Evolutionary conservation across 2,888 invertebrate genomes (phyloP).

Genomic region (Bedellia somnulentella): DNA sequence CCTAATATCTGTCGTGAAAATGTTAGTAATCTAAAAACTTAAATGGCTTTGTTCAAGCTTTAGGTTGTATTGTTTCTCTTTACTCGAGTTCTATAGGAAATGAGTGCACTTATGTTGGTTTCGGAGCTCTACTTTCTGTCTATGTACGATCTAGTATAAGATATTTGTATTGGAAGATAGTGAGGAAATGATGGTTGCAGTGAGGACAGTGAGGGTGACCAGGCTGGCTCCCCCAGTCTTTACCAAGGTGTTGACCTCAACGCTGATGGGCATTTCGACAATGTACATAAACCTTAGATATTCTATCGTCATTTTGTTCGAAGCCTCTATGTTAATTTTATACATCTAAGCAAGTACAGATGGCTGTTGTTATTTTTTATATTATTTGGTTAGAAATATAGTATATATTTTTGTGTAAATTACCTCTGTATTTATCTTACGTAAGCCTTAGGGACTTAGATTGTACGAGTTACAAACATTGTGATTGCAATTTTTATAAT

Average conservation of each 20-base stretch:
- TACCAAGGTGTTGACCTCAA: constrained; percentile 24
- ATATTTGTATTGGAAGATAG: no score
- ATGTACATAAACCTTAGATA: constrained; percentile 57
- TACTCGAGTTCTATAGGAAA: no score
- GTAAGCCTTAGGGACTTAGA: constrained; percentile 55
- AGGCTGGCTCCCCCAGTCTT: constrained; percentile 46
- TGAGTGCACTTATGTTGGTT: no score
- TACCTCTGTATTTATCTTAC: constrained; percentile 59
- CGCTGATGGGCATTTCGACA: constrained; percentile 33
- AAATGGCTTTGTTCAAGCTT: no score
- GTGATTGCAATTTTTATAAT: constrained; percentile 48
- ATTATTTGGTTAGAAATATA: constrained; percentile 61
- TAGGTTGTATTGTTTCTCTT: no score
- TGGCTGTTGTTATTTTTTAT: constrained; percentile 62
- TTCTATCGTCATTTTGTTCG: constrained; percentile 57
- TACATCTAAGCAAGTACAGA: constrained; percentile 62
- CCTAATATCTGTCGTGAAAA: no score
- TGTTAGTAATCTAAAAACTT: no score
- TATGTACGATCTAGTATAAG: no score
- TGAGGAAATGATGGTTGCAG: no score
- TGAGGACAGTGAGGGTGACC: constrained; percentile 42
- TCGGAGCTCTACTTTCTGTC: no score
- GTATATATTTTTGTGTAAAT: constrained; percentile 62
- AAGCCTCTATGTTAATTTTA: constrained; percentile 59
- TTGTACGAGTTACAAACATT: constrained; percentile 54